phyloP scores from a whole-genome alignment of 2,797 vertebrate species.

The Chlorospingus semifuscus region DNA sequence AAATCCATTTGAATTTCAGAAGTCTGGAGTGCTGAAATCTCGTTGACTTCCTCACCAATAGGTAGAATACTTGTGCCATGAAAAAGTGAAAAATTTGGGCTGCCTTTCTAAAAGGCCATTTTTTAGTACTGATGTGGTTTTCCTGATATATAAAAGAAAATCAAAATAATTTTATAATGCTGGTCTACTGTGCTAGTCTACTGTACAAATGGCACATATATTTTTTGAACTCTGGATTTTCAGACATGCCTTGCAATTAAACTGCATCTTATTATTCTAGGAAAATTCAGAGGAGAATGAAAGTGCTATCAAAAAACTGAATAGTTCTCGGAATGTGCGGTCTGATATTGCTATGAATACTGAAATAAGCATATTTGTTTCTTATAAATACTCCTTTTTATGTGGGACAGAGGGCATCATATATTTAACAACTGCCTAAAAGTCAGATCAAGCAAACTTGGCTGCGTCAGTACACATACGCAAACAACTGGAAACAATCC shows the following conservation, averaged over 20 bases:
- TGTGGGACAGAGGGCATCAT: not conserved
- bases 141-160: not conserved
- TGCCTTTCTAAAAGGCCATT: not conserved
- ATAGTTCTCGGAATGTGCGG: not conserved
- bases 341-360: not conserved
- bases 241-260: not conserved
- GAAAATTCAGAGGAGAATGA: not conserved
- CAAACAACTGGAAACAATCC: not conserved
- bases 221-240: not conserved
- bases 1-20: not conserved
- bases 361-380: not conserved
- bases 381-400: not conserved
- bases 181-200: not conserved
- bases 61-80: not conserved
- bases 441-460: not conserved
- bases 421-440: not conserved
- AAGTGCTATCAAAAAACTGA: not conserved
- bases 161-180: not conserved
- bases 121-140: not conserved
- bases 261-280: not conserved
- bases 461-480: not conserved
- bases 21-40: not conserved
- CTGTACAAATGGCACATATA: not conserved
- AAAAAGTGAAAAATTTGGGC: not conserved
- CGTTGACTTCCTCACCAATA: not conserved